Evolutionary conservation across 2,113 vertebrate genomes (phyloP), one percentile per base, ranked within the genome.

Genomic region (Microcebus tavaratra): DNA sequence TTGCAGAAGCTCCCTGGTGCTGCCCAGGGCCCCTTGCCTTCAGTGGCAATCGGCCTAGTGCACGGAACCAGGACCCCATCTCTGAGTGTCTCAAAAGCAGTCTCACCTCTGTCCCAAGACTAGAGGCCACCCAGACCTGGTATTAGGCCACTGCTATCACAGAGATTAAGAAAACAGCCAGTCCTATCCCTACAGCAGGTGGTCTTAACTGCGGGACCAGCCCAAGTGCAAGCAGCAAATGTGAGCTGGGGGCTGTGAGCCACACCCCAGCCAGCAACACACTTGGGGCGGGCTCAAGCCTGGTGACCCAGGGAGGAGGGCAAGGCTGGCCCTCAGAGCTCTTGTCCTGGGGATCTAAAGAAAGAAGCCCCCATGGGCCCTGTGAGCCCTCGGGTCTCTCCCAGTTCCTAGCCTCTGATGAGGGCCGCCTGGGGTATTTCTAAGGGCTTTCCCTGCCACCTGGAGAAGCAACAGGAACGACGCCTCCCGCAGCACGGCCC

Each of bases 131-230:
- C 27, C 23, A n/a, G 48, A 76, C 45, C 92, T 75, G 70, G 39
- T 3, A 29, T 18, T 27, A 79, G 84, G 15, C 9, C 10, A 15
- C 42, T 0, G 5, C 29, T 53, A 23, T 39, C 50, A 27, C 42
- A 80, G 45, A 31, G 20, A 8, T 11, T 76, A 59, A 48, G 36
- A 45, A 29, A 39, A 20, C 36, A 59, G 59, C 42, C 34, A 6
- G 27, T 53, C 20, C n/a, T 29, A 23, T 86, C 31, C 50, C 3
- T n/a, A 27, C 9, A 45, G 42, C 2, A 11, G 36, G 13, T 34
- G 8, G 9, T 34, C 59, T 1, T 18, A 45, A 55, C 8, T 6
- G 42, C 0, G 1, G 67, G 14, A 10, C n/a, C 70, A 57, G 8
- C n/a, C 36, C 13, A 15, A 34, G 12, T 39, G 45, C 50, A 23